Conservation (phyloP, 2,113 vertebrate species). For the Thymallus thymallus region DNA sequence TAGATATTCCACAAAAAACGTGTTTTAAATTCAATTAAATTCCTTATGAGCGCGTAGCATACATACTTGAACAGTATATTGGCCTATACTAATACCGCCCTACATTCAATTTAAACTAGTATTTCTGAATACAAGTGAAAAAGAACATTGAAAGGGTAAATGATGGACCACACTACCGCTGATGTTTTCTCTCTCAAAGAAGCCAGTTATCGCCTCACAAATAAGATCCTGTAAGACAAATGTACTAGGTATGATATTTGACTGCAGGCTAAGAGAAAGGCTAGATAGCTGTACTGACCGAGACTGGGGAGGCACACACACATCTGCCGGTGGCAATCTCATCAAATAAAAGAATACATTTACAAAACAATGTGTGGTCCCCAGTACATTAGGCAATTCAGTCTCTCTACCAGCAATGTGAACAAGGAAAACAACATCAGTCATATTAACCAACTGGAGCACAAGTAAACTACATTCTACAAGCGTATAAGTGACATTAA, state of each 20-base stretch:
- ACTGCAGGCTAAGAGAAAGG: conserved; percentile 27
- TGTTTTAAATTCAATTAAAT: too few species aligned
- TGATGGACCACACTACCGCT: not conserved
- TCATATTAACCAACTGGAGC: conserved; percentile 53
- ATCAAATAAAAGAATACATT: conserved; percentile 65
- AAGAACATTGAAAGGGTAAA: not conserved
- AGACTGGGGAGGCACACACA: conserved; percentile 47
- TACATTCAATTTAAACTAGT: not conserved
- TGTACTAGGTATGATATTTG: conserved; percentile 39
- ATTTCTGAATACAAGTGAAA: not conserved
- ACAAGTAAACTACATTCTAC: conserved; percentile 34
- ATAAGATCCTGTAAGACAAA: conserved; percentile 27
- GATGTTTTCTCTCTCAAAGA: conserved; percentile 2
- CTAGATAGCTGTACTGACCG: conserved; percentile 25
- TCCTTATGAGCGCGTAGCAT: too few species aligned
- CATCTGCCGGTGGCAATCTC: conserved; percentile 39
- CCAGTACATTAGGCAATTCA: conserved; percentile 64
- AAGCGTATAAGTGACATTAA: conserved; percentile 59
- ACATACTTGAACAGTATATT: too few species aligned
- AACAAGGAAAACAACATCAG: conserved; percentile 54
- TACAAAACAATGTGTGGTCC: conserved; percentile 59
- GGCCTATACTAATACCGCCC: not conserved
- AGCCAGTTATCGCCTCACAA: conserved; percentile 30
- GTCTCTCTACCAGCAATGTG: conserved; percentile 47
- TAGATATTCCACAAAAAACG: too few species aligned